Evolutionary conservation across 2,888 invertebrate species (phyloP).

Genomic region (Nemotelus pantherinus): DNA sequence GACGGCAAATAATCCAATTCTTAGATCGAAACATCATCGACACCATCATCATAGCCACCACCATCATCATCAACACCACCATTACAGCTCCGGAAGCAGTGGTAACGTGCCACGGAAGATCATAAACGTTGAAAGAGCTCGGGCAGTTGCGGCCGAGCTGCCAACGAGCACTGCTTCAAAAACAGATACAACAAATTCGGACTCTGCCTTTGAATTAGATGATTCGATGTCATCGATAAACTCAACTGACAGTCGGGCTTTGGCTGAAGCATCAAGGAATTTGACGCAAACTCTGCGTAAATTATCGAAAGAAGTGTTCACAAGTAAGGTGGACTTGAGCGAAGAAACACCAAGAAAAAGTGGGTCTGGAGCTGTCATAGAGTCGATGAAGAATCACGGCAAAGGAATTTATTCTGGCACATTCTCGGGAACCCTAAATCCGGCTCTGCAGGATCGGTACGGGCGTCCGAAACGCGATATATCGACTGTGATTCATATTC

Average conservation of each 20-base stretch:
- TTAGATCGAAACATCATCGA: conserved; percentile 60
- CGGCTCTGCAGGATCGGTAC: conserved; percentile 89
- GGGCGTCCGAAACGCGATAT: conserved; percentile 93
- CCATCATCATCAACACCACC: conserved; percentile 46
- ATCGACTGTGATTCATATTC: conserved; percentile 93
- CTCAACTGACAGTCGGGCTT: conserved; percentile 73
- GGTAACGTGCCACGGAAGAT: conserved; percentile 34
- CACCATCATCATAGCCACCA: conserved; percentile 59
- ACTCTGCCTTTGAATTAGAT: conserved; percentile 41
- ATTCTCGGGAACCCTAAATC: conserved; percentile 94
- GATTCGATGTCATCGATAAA: conserved; percentile 62
- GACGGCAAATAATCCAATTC: conserved; percentile 62
- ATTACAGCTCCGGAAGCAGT: conserved; percentile 43
- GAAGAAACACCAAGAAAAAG: conserved; percentile 67
- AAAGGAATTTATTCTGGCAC: conserved; percentile 96
- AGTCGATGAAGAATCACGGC: conserved; percentile 92
- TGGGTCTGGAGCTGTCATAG: conserved; percentile 80
- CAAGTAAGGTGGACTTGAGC: conserved; percentile 69
- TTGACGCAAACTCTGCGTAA: conserved; percentile 90
- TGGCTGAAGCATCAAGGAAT: conserved; percentile 91
- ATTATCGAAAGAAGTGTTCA: conserved; percentile 88
- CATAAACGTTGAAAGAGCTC: neutral
- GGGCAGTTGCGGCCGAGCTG: conserved; percentile 7
- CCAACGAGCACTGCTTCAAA: conserved; percentile 40
- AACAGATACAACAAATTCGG: conserved; percentile 36